A percentile compares a stretch with the other conserved stretches of the same genome.
These are phyloP conservation scores for Palythoa grandiflora DNA, from an alignment of 92 coral and sea anemone species.

Conservation along the genomic window DNA sequence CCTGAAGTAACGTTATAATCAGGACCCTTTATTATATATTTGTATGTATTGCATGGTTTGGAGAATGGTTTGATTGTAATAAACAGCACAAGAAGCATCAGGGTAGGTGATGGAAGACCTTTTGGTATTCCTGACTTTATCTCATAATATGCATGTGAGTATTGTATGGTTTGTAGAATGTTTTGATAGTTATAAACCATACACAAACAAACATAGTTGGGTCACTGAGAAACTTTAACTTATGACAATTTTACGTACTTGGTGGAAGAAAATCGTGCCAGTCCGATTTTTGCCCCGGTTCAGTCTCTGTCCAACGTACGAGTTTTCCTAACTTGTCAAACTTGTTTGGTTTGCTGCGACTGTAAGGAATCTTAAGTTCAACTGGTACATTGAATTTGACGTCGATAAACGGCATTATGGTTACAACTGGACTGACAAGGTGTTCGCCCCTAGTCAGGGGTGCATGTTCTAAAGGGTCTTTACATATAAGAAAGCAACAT, in stretches of 20 bases:
- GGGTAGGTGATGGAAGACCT: too few relatives aligned
- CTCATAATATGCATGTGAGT: too few relatives aligned
- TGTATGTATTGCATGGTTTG: too few relatives aligned
- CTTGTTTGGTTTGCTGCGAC: constrained; percentile 25
- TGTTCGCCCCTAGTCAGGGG: constrained; percentile 23
- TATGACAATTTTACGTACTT: background rate
- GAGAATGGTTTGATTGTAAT: too few relatives aligned
- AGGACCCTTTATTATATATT: too few relatives aligned
- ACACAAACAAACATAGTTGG: background rate
- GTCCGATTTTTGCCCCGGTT: constrained; percentile 22
- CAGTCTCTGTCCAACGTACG: constrained; percentile 41
- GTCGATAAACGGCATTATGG: background rate
- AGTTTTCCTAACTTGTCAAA: constrained; percentile 41
- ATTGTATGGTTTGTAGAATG: too few relatives aligned
- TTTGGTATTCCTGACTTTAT: too few relatives aligned
- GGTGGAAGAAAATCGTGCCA: constrained; percentile 43
- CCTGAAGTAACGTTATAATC: too few relatives aligned
- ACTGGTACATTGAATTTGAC: constrained; percentile 31
- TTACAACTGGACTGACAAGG: constrained; percentile 29
- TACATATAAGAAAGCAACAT: constrained; percentile 37
- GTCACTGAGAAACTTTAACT: background rate
- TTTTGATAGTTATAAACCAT: background rate
- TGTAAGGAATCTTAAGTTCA: constrained; percentile 19
- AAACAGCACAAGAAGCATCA: too few relatives aligned
- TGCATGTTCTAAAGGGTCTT: constrained; percentile 13